phyloP scores from a whole-genome alignment of 2,113 vertebrate genomes.

The Abramis brama region DNA sequence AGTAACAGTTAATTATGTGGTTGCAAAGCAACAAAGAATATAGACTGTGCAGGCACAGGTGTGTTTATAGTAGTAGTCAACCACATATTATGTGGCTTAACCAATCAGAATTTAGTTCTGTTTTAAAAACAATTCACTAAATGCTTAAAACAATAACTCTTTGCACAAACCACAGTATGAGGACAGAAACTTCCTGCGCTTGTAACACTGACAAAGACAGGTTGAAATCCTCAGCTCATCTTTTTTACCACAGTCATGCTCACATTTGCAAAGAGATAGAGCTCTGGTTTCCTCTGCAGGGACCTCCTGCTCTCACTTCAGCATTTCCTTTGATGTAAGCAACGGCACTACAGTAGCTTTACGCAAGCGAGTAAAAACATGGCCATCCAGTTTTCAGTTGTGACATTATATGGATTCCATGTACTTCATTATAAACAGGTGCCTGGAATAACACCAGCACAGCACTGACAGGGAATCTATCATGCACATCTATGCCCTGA shows the following conservation, averaged over 20 bases:
- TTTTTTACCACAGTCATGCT: constrained; percentile 37
- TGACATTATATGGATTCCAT: background rate
- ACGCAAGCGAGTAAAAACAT: background rate
- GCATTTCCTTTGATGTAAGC: constrained; percentile 55
- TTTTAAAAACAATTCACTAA: background rate
- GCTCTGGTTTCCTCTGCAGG: constrained; percentile 47
- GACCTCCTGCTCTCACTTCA: constrained; percentile 43
- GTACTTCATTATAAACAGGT: background rate
- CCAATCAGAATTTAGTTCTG: background rate
- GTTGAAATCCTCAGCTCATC: constrained; percentile 29
- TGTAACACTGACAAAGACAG: constrained; percentile 20
- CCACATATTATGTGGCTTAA: background rate
- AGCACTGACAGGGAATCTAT: constrained; percentile 26
- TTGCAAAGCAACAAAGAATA: background rate
- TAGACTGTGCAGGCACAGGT: no score
- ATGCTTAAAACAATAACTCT: background rate
- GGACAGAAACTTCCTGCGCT: background rate
- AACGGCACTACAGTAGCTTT: background rate
- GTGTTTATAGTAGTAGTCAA: no score
- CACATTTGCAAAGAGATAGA: constrained; percentile 36
- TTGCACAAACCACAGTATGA: background rate
- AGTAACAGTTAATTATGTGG: background rate
- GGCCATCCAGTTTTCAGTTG: constrained; percentile 2
- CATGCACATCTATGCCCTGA: background rate
- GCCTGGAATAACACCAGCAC: background rate